A percentile compares a stretch with the other conserved stretches of the same genome.
phyloP scores from a whole-genome alignment of 2,888 invertebrate species.

The Aphodius granarius region DNA sequence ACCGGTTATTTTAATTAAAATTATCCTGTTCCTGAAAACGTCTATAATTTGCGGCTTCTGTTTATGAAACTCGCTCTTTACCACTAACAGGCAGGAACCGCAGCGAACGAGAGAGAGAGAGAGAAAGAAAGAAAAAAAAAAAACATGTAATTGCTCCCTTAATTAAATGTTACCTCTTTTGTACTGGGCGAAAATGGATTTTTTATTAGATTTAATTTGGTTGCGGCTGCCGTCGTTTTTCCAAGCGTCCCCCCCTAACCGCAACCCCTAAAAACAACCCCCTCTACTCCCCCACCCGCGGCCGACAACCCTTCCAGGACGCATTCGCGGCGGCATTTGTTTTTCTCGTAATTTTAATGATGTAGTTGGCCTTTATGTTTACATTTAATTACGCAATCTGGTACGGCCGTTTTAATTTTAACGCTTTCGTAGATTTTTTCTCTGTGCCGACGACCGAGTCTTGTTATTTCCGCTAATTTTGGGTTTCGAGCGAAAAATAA shows the following conservation, averaged over 20 bases:
- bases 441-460: background rate
- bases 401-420: slow-evolving; percentile 7
- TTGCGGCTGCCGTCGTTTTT: background rate
- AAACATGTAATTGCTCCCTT: slow-evolving; percentile 24
- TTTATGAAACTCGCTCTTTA: background rate
- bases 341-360: slow-evolving; percentile 24
- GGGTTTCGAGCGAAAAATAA: background rate
- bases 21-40: background rate
- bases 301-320: background rate
- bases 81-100: background rate
- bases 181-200: slow-evolving; percentile 23
- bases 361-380: slow-evolving; percentile 25
- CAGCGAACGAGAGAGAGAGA: background rate
- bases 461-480: background rate
- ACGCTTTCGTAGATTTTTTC: background rate
- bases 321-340: background rate
- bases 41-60: background rate
- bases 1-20: background rate
- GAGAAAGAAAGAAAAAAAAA: background rate
- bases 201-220: slow-evolving; percentile 25
- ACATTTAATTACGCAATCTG: slow-evolving; percentile 25
- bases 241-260: background rate
- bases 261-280: background rate
- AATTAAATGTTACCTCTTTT: slow-evolving; percentile 27
- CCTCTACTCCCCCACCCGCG: background rate